Base-by-base conservation (phyloP, 2,888 invertebrate genomes). In the Nymphalis urticae region DNA sequence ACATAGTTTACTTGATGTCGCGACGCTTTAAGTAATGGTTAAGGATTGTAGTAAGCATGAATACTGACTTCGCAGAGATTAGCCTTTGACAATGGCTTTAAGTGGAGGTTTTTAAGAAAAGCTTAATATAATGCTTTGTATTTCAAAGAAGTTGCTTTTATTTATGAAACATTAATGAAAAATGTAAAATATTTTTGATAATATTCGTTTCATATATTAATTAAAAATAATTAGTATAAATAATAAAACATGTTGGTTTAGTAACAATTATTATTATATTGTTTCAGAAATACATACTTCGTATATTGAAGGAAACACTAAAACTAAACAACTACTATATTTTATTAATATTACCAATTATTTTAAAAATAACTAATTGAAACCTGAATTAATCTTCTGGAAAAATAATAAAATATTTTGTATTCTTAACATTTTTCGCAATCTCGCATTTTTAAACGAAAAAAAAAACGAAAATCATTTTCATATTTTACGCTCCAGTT, bases 1-100 rank as follows among this genome's bases (percentile, higher is more conserved):
- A 75, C 73, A 71, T 71, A 75, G 66, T 76, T 77, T 76, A 74
- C 72, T 72, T 63, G 60, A 71, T 69, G 64, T 66, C 66, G 64
- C 50, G 32, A 47, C 48, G 56, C 54, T 54, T 56, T 58, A 58
- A 58, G 66, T 62, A 66, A 61, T 61, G 47, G 60, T 27, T 48
- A 58, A 47, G 27, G 19, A 19, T 61, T 27, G 54, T 56, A 56
- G 54, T 54, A 62, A 67, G 62, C 62, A 58, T 54, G 56, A 56
- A 51, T 53, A 36, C 50, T 56, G 66, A n/a, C 48, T 42, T 21
- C 47, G 58, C 36, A 9, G 56, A 67, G 56, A 67, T 67, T 67
- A 58, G 50, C 62, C 62, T 51, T 48, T 47, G 58, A 58, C 58
- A 10, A 56, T 36, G 62, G 19, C n/a, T 50, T 62, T 62, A 62